These are phyloP conservation scores for Eretmocerus hayati DNA, from an alignment of 2,888 invertebrate species.

Conservation along the genomic window DNA sequence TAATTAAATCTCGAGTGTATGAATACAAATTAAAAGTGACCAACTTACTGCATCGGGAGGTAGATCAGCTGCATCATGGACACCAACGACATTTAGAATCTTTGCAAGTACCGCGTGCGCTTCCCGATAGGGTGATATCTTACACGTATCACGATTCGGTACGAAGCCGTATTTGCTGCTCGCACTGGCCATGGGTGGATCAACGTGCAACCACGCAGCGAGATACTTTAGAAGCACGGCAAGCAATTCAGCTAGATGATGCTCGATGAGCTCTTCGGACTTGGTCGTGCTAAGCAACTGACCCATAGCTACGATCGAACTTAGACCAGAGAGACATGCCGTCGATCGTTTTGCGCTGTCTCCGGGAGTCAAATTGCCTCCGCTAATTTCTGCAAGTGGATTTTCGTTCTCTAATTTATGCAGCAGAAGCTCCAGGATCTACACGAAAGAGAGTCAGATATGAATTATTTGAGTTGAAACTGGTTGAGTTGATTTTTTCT, in stretches of 20 bases:
- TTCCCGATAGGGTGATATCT: constrained; percentile 35
- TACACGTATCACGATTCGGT: constrained; percentile 37
- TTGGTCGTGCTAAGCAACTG: constrained; percentile 33
- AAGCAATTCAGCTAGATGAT: constrained; percentile 30
- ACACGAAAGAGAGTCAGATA: constrained; percentile 14
- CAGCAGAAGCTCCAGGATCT: constrained; percentile 34
- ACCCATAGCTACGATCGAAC: constrained; percentile 34
- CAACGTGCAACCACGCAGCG: constrained; percentile 38
- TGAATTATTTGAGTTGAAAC: neutral
- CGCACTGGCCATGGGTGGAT: constrained; percentile 35
- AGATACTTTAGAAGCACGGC: constrained; percentile 34
- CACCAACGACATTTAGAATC: constrained; percentile 11
- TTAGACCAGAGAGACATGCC: constrained; percentile 32
- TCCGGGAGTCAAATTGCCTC: no score
- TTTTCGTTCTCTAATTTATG: constrained; percentile 31
- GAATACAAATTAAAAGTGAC: no score
- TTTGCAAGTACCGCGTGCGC: constrained; percentile 33
- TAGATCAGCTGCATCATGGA: neutral
- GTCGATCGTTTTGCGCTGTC: constrained; percentile 28
- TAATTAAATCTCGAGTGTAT: neutral
- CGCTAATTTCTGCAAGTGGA: constrained; percentile 28
- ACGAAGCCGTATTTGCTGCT: constrained; percentile 40
- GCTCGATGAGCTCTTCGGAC: constrained; percentile 31
- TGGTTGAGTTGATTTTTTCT: neutral
- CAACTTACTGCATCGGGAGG: neutral